These are phyloP conservation scores for Gerris buenoi DNA, from an alignment of 1,140 invertebrate species.

Conservation along the genomic window DNA sequence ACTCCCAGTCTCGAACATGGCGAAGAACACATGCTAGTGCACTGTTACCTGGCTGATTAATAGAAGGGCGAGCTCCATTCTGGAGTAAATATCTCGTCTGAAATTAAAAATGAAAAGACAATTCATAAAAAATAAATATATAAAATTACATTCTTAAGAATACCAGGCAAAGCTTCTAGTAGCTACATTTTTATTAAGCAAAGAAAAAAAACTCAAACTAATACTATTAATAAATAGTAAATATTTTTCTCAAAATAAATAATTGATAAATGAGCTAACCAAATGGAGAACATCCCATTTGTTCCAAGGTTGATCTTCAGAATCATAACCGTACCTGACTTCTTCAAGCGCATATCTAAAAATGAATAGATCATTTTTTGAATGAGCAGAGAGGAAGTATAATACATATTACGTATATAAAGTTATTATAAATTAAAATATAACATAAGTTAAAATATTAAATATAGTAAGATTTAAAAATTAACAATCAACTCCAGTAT, in stretches of 20 bases:
- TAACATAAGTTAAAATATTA: too few species aligned
- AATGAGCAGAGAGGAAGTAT: too few species aligned
- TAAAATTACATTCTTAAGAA: not conserved
- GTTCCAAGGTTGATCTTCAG: slow-evolving; percentile 39
- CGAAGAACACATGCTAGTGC: slow-evolving; percentile 52
- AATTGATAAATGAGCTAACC: too few species aligned
- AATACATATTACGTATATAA: too few species aligned
- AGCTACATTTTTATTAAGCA: not conserved
- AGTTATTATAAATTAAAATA: too few species aligned
- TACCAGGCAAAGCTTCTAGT: not conserved
- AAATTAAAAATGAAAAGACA: too few species aligned
- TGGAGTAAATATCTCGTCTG: slow-evolving; percentile 37
- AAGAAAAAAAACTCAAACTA: too few species aligned
- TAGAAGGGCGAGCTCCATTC: slow-evolving; percentile 46
- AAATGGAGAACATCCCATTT: slow-evolving; percentile 56
- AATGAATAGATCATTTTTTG: too few species aligned
- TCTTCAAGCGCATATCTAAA: slow-evolving; percentile 47
- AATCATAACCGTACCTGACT: slow-evolving; percentile 47
- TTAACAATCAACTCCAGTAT: too few species aligned
- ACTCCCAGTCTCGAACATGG: slow-evolving; percentile 62
- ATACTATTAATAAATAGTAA: too few species aligned
- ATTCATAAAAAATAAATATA: not conserved
- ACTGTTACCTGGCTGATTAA: slow-evolving; percentile 53
- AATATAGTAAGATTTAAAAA: too few species aligned
- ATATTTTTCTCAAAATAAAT: too few species aligned